Evolutionary conservation across 2,113 vertebrate species (phyloP), one percentile per base, ranked within the genome.

Genomic region (Pluvianellus socialis): DNA sequence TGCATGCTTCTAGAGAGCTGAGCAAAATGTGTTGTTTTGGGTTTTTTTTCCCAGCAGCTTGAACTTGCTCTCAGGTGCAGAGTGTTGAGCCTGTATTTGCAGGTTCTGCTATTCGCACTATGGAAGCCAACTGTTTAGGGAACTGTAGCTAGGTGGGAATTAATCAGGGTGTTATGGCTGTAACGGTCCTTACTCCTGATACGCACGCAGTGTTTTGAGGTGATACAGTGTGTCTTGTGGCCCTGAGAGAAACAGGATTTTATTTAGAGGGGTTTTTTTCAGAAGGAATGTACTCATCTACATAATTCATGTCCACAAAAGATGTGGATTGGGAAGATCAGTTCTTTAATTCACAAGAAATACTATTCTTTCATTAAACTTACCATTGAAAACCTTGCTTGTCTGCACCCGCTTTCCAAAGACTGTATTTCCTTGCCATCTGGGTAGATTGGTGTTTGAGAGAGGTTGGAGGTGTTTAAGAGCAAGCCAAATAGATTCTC

Each of bases 201-300:
- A 3, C 0, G 2, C 6, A 0, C 40, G 30, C 11, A 3, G 0
- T n/a, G 14, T 42, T 55, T 44, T 42, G 21, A 32, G n/a, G 24
- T 15, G 7, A 5, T 89, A 18, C 2, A 16, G 15, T 14, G 50
- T 30, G 4, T 63, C 12, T 13, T 71, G 22, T 16, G 38, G 8
- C 65, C 19, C 16, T 28, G 24, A 33, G 21, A 27, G n/a, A 67
- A 82, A 40, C n/a, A 2, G 6, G 1, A 2, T 71, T 74, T 49
- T 44, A 11, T 23, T 61, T 53, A 9, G 15, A 47, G 38, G 7
- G 38, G 7, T 2, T 50, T 45, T 45, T 52, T 65, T 67, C 38
- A 42, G 23, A 59, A 47, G 14, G 14, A 50, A 18, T 6, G 3
- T 22, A 10, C 1, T 50, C 38, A 66, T 18, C 3, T 26, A 32